Percentiles rank a stretch among this genome's conserved stretches.
Conservation (phyloP, 1,140 invertebrate species). For the Littorina saxatilis region DNA sequence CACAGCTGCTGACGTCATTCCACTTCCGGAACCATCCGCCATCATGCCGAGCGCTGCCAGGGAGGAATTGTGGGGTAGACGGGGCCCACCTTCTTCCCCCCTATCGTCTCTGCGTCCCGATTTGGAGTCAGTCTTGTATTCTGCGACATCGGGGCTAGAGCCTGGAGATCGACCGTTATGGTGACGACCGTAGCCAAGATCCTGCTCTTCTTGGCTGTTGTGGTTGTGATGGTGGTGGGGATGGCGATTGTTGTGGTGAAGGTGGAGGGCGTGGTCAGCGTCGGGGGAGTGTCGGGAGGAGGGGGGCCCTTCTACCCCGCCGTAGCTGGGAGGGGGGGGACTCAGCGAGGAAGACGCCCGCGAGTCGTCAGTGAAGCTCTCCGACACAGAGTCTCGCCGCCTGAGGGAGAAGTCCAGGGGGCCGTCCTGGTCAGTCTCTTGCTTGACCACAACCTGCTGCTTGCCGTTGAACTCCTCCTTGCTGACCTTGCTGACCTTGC, state of each 20-base stretch:
- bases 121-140: not conserved
- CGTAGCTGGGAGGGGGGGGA: slow-evolving; percentile 8
- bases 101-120: not conserved
- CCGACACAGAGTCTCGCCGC: slow-evolving; percentile 39
- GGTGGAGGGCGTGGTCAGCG: not conserved
- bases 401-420: slow-evolving; percentile 59
- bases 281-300: not conserved
- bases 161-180: not conserved
- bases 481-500: not conserved
- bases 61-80: not conserved
- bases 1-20: slow-evolving; percentile 8
- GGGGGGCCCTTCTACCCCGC: not conserved
- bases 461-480: not conserved
- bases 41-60: slow-evolving; percentile 1
- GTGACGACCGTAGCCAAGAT: not conserved
- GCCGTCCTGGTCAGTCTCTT: slow-evolving; percentile 43
- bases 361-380: slow-evolving; percentile 47
- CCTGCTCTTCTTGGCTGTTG: not conserved
- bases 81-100: not conserved
- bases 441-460: not conserved
- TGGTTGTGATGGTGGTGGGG: slow-evolving; percentile 5
- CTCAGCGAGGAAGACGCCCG: slow-evolving; percentile 37
- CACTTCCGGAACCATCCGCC: not conserved
- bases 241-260: not conserved
- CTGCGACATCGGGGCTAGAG: not conserved